Conservation (phyloP, 2,888 invertebrate species). For the Diploptera punctata region DNA sequence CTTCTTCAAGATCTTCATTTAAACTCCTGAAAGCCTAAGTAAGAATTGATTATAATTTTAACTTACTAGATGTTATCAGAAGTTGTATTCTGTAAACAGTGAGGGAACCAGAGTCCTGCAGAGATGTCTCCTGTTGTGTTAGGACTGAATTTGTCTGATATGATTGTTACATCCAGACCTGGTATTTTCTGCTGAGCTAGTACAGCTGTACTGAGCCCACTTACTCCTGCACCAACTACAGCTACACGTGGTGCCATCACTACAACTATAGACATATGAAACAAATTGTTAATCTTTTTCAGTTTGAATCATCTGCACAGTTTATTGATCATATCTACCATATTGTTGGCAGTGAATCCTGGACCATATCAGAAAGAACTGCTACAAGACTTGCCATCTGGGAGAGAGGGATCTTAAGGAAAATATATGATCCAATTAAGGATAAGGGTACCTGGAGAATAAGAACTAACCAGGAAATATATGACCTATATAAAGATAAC, state of each 20-base stretch:
- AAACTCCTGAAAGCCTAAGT: neutral
- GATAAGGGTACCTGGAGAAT: no score
- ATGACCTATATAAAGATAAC: no score
- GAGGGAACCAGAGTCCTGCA: constrained; percentile 80
- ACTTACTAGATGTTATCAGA: constrained; percentile 60
- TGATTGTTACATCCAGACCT: constrained; percentile 63
- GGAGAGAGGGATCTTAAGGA: no score
- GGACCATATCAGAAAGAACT: no score
- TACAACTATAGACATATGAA: neutral
- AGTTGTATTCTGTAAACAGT: constrained; percentile 64
- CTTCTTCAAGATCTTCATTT: no score
- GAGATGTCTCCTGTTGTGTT: constrained; percentile 79
- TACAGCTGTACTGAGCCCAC: constrained; percentile 73
- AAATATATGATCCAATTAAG: no score
- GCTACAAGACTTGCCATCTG: no score
- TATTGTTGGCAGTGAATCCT: no score
- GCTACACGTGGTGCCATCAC: constrained; percentile 54
- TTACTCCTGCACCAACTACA: constrained; percentile 79
- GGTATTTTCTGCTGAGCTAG: constrained; percentile 67
- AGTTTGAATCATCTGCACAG: no score
- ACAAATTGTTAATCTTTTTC: no score
- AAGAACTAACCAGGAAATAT: no score
- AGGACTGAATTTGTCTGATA: constrained; percentile 71
- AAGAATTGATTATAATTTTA: neutral
- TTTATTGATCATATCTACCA: no score